phyloP scores from a whole-genome alignment of 2,888 invertebrate genomes.

The Parthenolecanium corni region DNA sequence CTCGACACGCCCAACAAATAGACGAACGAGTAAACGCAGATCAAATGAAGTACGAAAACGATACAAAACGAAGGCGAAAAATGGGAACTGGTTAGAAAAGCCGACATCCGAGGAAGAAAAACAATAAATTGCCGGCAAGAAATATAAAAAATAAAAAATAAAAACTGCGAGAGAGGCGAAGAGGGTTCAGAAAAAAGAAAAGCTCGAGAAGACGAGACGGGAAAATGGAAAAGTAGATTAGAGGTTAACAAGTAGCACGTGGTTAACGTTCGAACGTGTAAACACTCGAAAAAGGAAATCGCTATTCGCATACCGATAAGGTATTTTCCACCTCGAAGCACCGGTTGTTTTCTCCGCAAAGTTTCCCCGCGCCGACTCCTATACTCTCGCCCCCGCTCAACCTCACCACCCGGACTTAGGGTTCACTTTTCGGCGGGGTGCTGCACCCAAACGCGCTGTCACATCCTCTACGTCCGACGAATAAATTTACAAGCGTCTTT shows the following conservation, averaged over 20 bases:
- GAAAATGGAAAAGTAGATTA: slow-evolving; percentile 11
- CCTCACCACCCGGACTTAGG: neutral
- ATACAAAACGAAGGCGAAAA: neutral
- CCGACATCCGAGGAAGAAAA: neutral
- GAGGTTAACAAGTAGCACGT: neutral
- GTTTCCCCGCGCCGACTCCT: neutral
- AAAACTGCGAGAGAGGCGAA: neutral
- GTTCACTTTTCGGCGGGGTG: neutral
- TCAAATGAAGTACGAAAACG: neutral
- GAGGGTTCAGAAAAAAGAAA: neutral
- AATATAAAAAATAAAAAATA: neutral
- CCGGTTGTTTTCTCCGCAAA: slow-evolving; percentile 4
- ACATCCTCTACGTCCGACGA: no score
- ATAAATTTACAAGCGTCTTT: no score
- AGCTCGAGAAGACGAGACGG: neutral
- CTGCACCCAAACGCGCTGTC: no score
- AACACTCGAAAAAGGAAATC: slow-evolving; percentile 5
- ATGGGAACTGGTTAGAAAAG: neutral
- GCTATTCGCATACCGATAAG: slow-evolving; percentile 19
- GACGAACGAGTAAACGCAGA: neutral
- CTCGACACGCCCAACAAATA: neutral
- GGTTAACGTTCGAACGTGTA: no score
- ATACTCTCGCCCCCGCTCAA: neutral
- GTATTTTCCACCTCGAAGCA: slow-evolving; percentile 2
- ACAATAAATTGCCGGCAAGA: neutral